Evolutionary conservation across 2,888 invertebrate species (phyloP).

Genomic region (Lycocerus yunnanus): DNA sequence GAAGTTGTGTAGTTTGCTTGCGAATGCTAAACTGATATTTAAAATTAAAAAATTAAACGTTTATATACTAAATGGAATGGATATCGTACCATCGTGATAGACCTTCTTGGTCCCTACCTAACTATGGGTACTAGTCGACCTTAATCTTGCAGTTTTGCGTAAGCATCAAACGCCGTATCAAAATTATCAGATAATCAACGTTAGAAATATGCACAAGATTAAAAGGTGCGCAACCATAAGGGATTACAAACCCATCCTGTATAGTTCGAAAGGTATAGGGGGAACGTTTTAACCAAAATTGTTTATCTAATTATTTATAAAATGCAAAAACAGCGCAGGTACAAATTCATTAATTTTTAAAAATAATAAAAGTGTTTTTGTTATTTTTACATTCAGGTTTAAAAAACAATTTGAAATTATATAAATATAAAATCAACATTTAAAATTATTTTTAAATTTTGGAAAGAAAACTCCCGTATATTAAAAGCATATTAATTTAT

Average conservation of each 20-base stretch:
- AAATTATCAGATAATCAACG: not conserved
- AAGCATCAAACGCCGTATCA: not conserved
- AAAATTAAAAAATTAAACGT: not conserved
- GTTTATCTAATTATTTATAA: not conserved
- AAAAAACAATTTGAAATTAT: not conserved
- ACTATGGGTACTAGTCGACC: conserved; percentile 16
- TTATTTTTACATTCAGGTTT: not conserved
- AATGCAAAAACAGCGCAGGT: not conserved
- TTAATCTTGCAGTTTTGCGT: conserved; percentile 12
- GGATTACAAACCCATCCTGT: not conserved
- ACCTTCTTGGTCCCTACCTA: conserved; percentile 20
- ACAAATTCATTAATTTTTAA: not conserved
- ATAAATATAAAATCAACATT: not conserved
- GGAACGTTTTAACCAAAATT: not conserved
- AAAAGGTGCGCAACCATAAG: not conserved
- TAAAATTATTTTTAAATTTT: not conserved
- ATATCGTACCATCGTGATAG: not conserved
- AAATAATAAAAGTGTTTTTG: not conserved
- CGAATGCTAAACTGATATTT: conserved; percentile 13
- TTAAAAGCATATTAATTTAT: not conserved
- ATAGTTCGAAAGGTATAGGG: not conserved
- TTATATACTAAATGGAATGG: conserved; percentile 13
- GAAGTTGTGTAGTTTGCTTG: conserved; percentile 1
- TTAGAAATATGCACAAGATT: not conserved
- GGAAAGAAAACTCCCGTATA: not conserved